Evolutionary conservation across 2,797 vertebrate genomes (phyloP).

Genomic region (Argyrosomus regius): DNA sequence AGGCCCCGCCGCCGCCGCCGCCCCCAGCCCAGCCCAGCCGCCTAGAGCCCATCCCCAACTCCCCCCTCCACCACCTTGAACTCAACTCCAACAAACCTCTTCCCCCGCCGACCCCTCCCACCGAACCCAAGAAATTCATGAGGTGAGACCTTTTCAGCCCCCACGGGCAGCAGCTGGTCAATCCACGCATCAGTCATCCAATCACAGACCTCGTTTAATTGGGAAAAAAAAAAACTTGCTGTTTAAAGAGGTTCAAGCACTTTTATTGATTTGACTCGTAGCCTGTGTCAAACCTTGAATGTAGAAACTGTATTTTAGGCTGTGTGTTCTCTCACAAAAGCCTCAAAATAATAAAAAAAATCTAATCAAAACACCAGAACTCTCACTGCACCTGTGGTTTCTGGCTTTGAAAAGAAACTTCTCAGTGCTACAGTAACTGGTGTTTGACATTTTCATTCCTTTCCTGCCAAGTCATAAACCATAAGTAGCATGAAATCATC

Average conservation of each 20-base stretch:
- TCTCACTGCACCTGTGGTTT: neutral
- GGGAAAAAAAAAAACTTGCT: slow-evolving; percentile 1
- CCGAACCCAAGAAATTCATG: slow-evolving; percentile 98
- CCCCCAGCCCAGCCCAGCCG: slow-evolving; percentile 89
- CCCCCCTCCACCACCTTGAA: slow-evolving; percentile 96
- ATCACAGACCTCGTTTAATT: slow-evolving; percentile 44
- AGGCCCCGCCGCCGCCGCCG: slow-evolving; percentile 68
- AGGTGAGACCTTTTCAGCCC: slow-evolving; percentile 91
- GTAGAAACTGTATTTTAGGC: slow-evolving; percentile 6
- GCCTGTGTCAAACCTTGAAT: slow-evolving; percentile 25
- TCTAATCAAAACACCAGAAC: neutral
- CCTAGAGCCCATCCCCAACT: slow-evolving; percentile 97
- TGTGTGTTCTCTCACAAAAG: slow-evolving; percentile 9
- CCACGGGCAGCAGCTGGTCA: slow-evolving; percentile 56
- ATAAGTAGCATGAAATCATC: slow-evolving; percentile 51
- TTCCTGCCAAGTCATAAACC: slow-evolving; percentile 37
- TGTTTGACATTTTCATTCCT: slow-evolving; percentile 33
- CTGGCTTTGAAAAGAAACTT: slow-evolving; percentile 38
- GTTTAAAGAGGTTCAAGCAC: slow-evolving; percentile 21
- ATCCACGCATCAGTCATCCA: slow-evolving; percentile 53
- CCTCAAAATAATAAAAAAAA: neutral
- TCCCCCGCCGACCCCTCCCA: slow-evolving; percentile 95
- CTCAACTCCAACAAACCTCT: slow-evolving; percentile 99
- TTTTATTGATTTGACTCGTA: slow-evolving; percentile 16
- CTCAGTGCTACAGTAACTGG: slow-evolving; percentile 33